These are phyloP conservation scores for Harpagoxenus sublaevis DNA, from an alignment of 2,888 invertebrate species.

Conservation along the genomic window DNA sequence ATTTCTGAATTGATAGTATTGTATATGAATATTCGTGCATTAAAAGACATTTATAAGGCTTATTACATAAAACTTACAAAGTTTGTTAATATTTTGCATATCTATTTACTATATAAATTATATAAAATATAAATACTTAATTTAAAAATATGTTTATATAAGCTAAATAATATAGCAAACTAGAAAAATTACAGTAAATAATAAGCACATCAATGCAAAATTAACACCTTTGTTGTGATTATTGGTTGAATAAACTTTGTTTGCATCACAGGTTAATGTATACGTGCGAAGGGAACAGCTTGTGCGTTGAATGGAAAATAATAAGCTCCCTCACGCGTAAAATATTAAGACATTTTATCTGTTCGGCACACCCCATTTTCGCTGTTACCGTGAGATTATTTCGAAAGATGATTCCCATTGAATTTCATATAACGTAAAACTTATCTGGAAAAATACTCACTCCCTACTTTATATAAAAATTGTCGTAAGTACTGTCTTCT, in stretches of 20 bases:
- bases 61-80: slow-evolving; percentile 1
- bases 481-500: slow-evolving; percentile 46
- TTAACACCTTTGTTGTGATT: slow-evolving; percentile 1
- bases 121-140: neutral
- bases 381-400: slow-evolving; percentile 64
- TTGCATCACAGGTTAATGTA: neutral
- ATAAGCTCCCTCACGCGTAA: slow-evolving; percentile 60
- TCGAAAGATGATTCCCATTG: slow-evolving; percentile 24
- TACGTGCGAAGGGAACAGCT: slow-evolving; percentile 16
- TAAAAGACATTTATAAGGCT: neutral
- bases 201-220: neutral
- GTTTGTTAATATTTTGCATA: neutral
- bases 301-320: slow-evolving; percentile 41
- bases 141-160: neutral
- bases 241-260: slow-evolving; percentile 5
- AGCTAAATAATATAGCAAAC: neutral
- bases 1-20: neutral
- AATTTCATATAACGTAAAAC: slow-evolving; percentile 11
- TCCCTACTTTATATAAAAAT: slow-evolving; percentile 42
- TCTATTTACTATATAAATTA: neutral
- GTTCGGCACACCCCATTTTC: slow-evolving; percentile 55
- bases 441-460: slow-evolving; percentile 13
- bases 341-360: slow-evolving; percentile 59
- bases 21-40: neutral
- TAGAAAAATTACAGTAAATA: neutral